Percentiles rank a stretch among this genome's conserved stretches.
phyloP scores from a whole-genome alignment of 2,888 invertebrate species.

The Icerya purchasi region DNA sequence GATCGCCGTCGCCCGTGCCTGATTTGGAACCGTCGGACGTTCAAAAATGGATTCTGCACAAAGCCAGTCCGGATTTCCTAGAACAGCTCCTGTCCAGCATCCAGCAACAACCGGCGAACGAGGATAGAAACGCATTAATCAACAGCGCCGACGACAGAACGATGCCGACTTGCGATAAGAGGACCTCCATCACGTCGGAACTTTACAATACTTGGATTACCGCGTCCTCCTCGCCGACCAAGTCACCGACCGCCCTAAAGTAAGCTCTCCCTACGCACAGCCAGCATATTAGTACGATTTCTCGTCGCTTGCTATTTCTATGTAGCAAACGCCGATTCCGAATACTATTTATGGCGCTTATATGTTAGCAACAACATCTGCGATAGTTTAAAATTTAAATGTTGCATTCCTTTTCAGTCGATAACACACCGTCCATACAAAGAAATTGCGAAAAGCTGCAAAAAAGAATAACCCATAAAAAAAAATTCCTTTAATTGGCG shows the following conservation, averaged over 20 bases:
- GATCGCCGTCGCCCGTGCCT: constrained; percentile 12
- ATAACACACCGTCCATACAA: too few relatives aligned
- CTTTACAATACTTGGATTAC: constrained; percentile 67
- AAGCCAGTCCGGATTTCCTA: constrained; percentile 42
- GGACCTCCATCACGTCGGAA: constrained; percentile 61
- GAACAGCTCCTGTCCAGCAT: constrained; percentile 23
- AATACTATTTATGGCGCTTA: too few relatives aligned
- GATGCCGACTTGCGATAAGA: constrained; percentile 31
- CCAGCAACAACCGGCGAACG: constrained; percentile 28
- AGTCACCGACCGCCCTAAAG: constrained; percentile 21
- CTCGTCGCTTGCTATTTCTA: background rate
- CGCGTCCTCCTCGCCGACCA: constrained; percentile 42
- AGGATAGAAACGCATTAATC: constrained; percentile 21
- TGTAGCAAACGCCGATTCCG: background rate
- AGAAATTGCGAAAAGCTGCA: too few relatives aligned
- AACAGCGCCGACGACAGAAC: constrained; percentile 19
- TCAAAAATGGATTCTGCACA: constrained; percentile 55
- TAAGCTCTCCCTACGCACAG: constrained; percentile 11
- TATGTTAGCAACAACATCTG: too few relatives aligned
- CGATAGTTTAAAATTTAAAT: too few relatives aligned
- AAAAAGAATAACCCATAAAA: too few relatives aligned
- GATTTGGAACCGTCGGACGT: constrained; percentile 31
- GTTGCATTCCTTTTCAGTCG: too few relatives aligned
- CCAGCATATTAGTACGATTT: background rate
- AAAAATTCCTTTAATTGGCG: too few relatives aligned